Evolutionary conservation across 2,797 vertebrate genomes (phyloP), one percentile per base, ranked within the genome.

Genomic region (Pogoniulus pusillus): DNA sequence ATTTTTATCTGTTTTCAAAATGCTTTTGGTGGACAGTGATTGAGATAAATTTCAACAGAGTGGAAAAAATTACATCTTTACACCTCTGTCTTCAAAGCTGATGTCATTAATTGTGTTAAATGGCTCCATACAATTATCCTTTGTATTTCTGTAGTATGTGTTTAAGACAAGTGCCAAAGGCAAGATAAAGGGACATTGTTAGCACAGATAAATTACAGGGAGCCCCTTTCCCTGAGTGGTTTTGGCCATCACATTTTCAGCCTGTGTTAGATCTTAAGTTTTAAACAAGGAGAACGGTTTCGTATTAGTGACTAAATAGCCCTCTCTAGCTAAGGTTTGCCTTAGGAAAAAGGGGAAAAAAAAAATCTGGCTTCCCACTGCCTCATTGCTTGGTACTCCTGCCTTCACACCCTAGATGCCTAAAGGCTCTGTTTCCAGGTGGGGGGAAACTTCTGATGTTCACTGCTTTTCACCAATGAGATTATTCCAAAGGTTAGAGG

Each of bases 381-480:
- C 72, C 83, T 94, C 62, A 53, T 60, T 78, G 73, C 32, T 87
- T 87, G 24, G 45, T 83, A 85, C 81, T 89, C 87, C 63, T 91
- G 60, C 43, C 79, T 94, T 77, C 69, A 91, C 75, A 66, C 60
- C 29, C 32, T 84, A 72, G 73, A 85, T 58, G 45, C 77, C 91
- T 91, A 90, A 95, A 68, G 71, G 86, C 65, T 94, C 85, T 88
- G 13, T 73, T 90, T 96, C 51, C 87, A 92, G 72, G 26, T 49
- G 26, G 30, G 92, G 30, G 74, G 82, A 93, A 92, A 81, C 60
- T 89, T 72, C 59, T 29, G 71, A 68, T 49, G 58, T 73, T 95
- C 58, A 66, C 82, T 7, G 2, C 29, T 90, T 64, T 82, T 82
- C 37, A 65, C 39, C 62, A 72, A 13, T 37, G 29, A 59, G 72